Conservation (phyloP, 92 coral and sea anemone species). For the Montipora capitata region DNA sequence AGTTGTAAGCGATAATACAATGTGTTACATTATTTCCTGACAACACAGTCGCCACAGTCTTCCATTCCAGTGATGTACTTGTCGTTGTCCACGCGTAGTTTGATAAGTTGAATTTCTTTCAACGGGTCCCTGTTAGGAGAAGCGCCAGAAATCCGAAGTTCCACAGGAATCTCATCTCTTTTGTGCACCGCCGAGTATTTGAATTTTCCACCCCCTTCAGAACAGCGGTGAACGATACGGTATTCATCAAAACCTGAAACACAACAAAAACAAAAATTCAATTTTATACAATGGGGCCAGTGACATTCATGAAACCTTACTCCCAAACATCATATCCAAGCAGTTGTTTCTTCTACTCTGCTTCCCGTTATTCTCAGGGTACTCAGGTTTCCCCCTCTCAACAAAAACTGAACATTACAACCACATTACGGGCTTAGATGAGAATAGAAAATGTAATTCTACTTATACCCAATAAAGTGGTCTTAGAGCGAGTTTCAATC, state of each 20-base stretch:
- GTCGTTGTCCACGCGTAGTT: slow-evolving; percentile 55
- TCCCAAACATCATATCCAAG: too few relatives aligned
- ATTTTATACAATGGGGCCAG: too few relatives aligned
- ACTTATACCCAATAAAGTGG: too few relatives aligned
- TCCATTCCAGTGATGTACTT: slow-evolving; percentile 57
- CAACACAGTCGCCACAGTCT: slow-evolving; percentile 62
- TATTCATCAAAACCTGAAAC: slow-evolving; percentile 68
- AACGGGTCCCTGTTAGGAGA: slow-evolving; percentile 67
- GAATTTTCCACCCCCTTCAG: slow-evolving; percentile 69
- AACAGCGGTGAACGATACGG: slow-evolving; percentile 61
- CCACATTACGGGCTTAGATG: too few relatives aligned
- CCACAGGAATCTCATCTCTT: slow-evolving; percentile 54
- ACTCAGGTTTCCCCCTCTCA: too few relatives aligned
- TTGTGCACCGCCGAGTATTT: slow-evolving; percentile 63
- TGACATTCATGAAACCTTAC: not conserved
- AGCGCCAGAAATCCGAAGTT: slow-evolving; percentile 53
- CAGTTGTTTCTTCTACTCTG: too few relatives aligned
- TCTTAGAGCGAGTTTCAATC: too few relatives aligned
- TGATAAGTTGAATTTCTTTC: slow-evolving; percentile 61
- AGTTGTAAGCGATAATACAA: not conserved
- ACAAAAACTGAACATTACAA: too few relatives aligned
- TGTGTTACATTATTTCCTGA: slow-evolving; percentile 37
- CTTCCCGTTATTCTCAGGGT: too few relatives aligned
- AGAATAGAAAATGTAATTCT: too few relatives aligned
- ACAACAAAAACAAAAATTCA: too few relatives aligned